These are phyloP conservation scores for Delphinus delphis DNA, from an alignment of 2,113 vertebrate species.

Conservation along the genomic window DNA sequence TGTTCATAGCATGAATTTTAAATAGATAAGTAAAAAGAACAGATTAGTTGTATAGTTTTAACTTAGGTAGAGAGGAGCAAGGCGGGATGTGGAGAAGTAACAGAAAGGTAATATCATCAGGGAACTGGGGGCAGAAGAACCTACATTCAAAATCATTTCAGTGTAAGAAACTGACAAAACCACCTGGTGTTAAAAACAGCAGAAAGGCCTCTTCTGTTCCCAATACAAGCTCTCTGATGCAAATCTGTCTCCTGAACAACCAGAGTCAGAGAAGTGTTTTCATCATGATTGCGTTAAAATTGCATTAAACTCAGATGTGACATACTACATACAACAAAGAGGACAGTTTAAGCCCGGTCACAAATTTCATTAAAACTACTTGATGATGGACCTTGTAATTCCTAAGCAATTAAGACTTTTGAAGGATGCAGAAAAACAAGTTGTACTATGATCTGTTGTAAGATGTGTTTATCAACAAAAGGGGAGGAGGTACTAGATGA, in stretches of 20 bases:
- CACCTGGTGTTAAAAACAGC: constrained; percentile 62
- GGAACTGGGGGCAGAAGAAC: constrained; percentile 27
- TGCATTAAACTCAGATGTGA: constrained; percentile 74
- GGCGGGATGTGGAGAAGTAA: constrained; percentile 28
- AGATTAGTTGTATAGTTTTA: constrained; percentile 46
- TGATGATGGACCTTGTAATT: constrained; percentile 69
- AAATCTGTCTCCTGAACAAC: constrained; percentile 74
- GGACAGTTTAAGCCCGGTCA: constrained; percentile 65
- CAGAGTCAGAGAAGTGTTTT: constrained; percentile 76
- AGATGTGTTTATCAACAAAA: constrained; percentile 79
- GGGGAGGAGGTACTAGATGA: constrained; percentile 52
- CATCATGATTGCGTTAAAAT: constrained; percentile 77
- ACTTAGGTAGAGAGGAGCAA: not conserved
- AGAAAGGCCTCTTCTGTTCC: constrained; percentile 67
- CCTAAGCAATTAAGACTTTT: constrained; percentile 73
- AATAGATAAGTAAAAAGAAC: not conserved
- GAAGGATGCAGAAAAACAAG: constrained; percentile 76
- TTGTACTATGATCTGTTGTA: constrained; percentile 77
- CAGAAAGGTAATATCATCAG: constrained; percentile 42
- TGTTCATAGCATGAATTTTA: not conserved
- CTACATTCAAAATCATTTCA: constrained; percentile 55
- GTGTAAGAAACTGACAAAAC: constrained; percentile 60
- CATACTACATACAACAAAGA: constrained; percentile 77
- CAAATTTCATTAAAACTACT: constrained; percentile 76
- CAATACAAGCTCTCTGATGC: constrained; percentile 42